These are phyloP conservation scores for Nesoenas mayeri DNA, from an alignment of 2,113 vertebrate genomes.

Conservation along the genomic window DNA sequence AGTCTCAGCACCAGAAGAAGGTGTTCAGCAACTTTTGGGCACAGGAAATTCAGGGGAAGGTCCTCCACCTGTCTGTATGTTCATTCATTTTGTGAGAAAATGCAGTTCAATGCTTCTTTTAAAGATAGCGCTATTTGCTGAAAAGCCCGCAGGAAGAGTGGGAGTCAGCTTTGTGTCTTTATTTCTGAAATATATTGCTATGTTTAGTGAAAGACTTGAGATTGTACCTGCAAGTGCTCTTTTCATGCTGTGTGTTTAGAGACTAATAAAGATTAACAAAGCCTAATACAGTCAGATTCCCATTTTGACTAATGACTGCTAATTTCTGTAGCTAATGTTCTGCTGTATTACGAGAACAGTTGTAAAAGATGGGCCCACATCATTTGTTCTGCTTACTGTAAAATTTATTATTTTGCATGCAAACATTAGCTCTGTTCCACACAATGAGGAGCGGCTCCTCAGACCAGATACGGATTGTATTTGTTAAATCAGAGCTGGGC, in stretches of 20 bases:
- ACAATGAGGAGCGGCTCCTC: background rate
- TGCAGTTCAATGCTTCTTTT: background rate
- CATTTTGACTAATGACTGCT: background rate
- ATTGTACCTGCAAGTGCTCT: background rate
- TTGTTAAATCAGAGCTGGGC: background rate
- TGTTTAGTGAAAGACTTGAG: background rate
- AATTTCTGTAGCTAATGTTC: background rate
- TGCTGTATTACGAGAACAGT: background rate
- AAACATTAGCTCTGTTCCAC: background rate
- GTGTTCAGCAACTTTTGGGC: background rate
- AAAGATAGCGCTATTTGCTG: slow-evolving; percentile 1
- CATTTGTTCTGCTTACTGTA: background rate
- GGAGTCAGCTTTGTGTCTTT: background rate
- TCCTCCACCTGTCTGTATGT: background rate
- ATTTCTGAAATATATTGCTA: background rate
- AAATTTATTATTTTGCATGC: background rate
- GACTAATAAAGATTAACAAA: slow-evolving; percentile 14
- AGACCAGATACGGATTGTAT: background rate
- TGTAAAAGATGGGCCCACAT: background rate
- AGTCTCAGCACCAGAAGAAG: background rate
- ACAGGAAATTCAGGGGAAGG: background rate
- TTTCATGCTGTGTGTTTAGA: slow-evolving; percentile 3
- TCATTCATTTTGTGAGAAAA: background rate
- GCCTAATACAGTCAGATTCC: background rate
- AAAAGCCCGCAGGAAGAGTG: background rate